A percentile compares a stretch with the other conserved stretches of the same genome.
phyloP scores from a whole-genome alignment of 2,113 vertebrate genomes.

The Saccopteryx bilineata region DNA sequence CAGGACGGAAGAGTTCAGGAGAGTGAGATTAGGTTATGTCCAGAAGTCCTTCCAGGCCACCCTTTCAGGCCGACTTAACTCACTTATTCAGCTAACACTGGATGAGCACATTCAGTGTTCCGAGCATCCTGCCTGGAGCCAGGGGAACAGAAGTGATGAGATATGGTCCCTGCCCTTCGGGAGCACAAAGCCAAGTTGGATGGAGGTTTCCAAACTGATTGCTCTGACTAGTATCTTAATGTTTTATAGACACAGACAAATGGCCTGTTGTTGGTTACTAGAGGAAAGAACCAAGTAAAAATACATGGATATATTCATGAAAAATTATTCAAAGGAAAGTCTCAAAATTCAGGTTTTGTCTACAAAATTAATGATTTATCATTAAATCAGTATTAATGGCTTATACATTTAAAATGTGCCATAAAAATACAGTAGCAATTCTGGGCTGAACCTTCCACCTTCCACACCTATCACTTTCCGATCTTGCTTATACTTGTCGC shows the following conservation, averaged over 20 bases:
- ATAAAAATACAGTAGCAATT: background rate
- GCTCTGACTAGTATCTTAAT: background rate
- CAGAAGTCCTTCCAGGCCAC: background rate
- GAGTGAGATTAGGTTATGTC: background rate
- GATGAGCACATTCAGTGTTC: background rate
- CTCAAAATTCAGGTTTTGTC: background rate
- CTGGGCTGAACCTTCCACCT: background rate
- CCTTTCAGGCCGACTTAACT: background rate
- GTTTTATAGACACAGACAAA: background rate
- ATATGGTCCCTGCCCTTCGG: background rate
- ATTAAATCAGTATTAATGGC: background rate
- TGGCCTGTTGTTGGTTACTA: background rate
- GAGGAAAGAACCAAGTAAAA: background rate
- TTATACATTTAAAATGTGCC: background rate
- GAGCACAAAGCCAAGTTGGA: background rate
- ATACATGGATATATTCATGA: background rate
- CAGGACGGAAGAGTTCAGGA: background rate
- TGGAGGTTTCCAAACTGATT: background rate
- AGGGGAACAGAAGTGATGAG: background rate
- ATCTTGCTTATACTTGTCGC: rapidly evolving
- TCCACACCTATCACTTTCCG: background rate
- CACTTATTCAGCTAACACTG: background rate
- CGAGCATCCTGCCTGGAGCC: background rate
- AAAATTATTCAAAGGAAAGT: background rate
- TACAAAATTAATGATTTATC: background rate